phyloP scores from a whole-genome alignment of 2,113 vertebrate species.

The Chrysochloris asiatica region DNA sequence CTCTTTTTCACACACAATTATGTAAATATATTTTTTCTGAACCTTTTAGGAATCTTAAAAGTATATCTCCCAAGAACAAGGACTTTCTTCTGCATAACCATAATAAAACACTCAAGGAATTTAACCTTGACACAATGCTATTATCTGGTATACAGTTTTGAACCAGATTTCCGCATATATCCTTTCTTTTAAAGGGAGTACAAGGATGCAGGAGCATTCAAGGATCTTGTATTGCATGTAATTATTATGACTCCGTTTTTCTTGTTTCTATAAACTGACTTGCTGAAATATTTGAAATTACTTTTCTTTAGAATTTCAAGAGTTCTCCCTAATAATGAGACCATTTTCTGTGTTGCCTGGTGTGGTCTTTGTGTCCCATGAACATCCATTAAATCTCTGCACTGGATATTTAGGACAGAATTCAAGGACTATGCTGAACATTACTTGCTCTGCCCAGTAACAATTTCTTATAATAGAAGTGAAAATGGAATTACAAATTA shows the following conservation, averaged over 20 bases:
- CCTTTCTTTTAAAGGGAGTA: background rate
- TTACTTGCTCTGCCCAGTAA: background rate
- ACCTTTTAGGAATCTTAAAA: constrained; percentile 12
- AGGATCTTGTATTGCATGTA: background rate
- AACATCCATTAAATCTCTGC: background rate
- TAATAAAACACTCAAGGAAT: background rate
- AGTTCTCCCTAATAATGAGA: background rate
- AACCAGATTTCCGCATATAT: background rate
- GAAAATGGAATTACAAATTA: constrained; percentile 31
- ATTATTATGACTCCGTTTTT: background rate
- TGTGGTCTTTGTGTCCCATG: background rate
- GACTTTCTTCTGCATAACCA: background rate
- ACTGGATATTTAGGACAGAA: background rate
- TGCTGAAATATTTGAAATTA: constrained; percentile 25
- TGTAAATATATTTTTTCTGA: background rate
- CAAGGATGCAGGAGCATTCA: background rate
- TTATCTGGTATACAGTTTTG: background rate
- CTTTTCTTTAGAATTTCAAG: background rate
- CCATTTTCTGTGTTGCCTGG: accelerated
- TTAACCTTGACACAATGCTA: background rate
- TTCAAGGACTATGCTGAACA: background rate
- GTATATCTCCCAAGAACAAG: constrained; percentile 1
- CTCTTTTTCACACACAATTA: background rate
- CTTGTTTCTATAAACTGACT: constrained; percentile 43
- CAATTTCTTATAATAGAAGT: constrained; percentile 10